Percentiles rank a stretch among this genome's conserved stretches.
These are phyloP conservation scores for Synanthedon andrenaeformis DNA, from an alignment of 2,888 invertebrate species.

Conservation along the genomic window DNA sequence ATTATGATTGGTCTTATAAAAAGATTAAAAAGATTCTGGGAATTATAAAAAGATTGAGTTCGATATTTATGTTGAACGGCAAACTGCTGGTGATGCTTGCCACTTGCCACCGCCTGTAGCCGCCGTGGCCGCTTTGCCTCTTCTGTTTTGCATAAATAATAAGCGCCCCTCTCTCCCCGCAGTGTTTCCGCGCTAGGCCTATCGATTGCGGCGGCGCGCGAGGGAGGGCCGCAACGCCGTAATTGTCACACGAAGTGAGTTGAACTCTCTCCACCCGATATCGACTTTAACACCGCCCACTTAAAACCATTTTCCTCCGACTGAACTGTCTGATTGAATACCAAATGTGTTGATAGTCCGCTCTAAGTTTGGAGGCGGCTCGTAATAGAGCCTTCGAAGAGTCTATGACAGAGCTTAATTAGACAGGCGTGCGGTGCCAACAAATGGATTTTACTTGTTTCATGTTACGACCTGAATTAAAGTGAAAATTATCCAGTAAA, in stretches of 20 bases:
- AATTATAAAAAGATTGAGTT: conserved; percentile 12
- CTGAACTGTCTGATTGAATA: conserved; percentile 46
- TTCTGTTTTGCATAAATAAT: conserved; percentile 69
- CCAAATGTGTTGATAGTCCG: conserved; percentile 61
- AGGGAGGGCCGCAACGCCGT: conserved; percentile 71
- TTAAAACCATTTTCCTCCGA: conserved; percentile 39
- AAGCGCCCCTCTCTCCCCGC: conserved; percentile 28
- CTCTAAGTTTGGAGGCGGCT: conserved; percentile 64
- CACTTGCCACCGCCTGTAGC: conserved; percentile 17
- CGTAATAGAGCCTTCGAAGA: conserved; percentile 70
- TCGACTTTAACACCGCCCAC: conserved; percentile 53
- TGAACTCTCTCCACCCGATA: conserved; percentile 49
- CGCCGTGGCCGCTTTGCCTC: conserved; percentile 25
- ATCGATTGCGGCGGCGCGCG: conserved; percentile 78
- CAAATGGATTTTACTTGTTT: conserved; percentile 69
- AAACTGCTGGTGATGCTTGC: conserved; percentile 1
- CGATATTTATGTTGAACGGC: conserved; percentile 15
- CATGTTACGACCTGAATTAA: conserved; percentile 43
- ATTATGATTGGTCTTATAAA: too few species aligned
- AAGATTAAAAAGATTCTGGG: too few species aligned
- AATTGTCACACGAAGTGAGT: conserved; percentile 64
- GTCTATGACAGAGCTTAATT: conserved; percentile 69
- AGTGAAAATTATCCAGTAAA: conserved; percentile 32
- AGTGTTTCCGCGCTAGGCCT: conserved; percentile 74
- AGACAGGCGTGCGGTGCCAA: conserved; percentile 63